phyloP scores from a whole-genome alignment of 1,140 invertebrate genomes.

The Pseudomyrmex cubaensis region DNA sequence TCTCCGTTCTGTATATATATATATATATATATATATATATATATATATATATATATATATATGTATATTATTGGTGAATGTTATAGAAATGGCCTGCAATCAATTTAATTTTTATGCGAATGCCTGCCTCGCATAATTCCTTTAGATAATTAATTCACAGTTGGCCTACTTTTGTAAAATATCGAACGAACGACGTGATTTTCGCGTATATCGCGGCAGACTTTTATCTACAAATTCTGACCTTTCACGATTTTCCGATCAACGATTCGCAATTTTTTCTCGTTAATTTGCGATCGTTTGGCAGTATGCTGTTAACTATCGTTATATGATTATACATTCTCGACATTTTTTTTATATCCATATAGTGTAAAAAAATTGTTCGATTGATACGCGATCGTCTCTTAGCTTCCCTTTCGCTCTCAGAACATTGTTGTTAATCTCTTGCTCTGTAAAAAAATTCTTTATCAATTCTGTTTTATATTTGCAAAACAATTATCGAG shows the following conservation, averaged over 20 bases:
- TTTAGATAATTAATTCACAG: conserved; percentile 31
- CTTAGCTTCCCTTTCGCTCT: conserved; percentile 25
- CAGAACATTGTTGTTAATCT: not conserved
- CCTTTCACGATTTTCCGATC: conserved; percentile 35
- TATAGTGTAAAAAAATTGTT: conserved; percentile 49
- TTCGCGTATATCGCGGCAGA: conserved; percentile 3
- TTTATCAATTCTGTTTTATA: not conserved
- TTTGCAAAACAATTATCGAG: conserved; percentile 5
- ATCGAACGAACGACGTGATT: conserved; percentile 32
- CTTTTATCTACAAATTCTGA: not conserved
- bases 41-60: no score
- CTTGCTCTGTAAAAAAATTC: not conserved
- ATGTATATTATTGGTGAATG: not conserved
- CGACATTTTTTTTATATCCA: conserved; percentile 10
- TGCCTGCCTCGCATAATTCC: conserved; percentile 25
- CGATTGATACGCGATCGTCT: conserved; percentile 1
- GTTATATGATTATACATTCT: not conserved
- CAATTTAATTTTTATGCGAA: conserved; percentile 12
- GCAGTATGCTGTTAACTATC: conserved; percentile 63
- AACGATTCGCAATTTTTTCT: conserved; percentile 32
- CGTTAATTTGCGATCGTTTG: conserved; percentile 35
- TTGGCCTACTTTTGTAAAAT: conserved; percentile 29
- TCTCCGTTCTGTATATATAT: no score
- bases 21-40: no score
- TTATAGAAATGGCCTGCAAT: not conserved